Evolutionary conservation across 2,113 vertebrate genomes (phyloP).

Genomic region (Sarotherodon lohbergeri): DNA sequence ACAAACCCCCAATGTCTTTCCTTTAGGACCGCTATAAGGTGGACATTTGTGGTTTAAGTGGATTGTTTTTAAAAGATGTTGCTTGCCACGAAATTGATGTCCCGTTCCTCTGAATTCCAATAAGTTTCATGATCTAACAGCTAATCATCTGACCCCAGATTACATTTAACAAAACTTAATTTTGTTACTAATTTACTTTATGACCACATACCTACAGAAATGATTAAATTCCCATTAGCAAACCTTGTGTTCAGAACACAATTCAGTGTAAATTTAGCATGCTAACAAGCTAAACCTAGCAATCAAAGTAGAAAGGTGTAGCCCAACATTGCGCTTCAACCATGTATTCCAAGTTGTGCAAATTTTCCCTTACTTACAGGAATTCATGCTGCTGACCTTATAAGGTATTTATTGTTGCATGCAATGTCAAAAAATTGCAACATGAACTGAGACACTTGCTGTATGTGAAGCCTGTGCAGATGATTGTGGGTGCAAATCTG

Average conservation of each 20-base stretch:
- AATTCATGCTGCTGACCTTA: neutral
- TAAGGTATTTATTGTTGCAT: neutral
- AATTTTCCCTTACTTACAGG: neutral
- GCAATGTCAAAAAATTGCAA: neutral
- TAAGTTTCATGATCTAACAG: neutral
- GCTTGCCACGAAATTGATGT: neutral
- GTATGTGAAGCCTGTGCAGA: neutral
- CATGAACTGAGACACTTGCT: neutral
- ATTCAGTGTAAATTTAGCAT: neutral
- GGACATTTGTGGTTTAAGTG: neutral
- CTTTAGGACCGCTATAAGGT: accelerated
- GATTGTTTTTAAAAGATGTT: neutral
- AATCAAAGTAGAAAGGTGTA: accelerated
- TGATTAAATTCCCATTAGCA: neutral
- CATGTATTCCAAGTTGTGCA: neutral
- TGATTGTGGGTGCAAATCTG: neutral
- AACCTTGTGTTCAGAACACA: accelerated
- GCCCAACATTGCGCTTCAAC: neutral
- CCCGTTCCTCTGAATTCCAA: neutral
- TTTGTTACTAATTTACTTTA: neutral
- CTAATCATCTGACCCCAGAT: neutral
- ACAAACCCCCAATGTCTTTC: accelerated
- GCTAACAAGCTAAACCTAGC: neutral
- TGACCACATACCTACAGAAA: neutral
- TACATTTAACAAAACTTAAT: neutral